Conservation (phyloP, 2,113 vertebrate species). For the Eclectus roratus region DNA sequence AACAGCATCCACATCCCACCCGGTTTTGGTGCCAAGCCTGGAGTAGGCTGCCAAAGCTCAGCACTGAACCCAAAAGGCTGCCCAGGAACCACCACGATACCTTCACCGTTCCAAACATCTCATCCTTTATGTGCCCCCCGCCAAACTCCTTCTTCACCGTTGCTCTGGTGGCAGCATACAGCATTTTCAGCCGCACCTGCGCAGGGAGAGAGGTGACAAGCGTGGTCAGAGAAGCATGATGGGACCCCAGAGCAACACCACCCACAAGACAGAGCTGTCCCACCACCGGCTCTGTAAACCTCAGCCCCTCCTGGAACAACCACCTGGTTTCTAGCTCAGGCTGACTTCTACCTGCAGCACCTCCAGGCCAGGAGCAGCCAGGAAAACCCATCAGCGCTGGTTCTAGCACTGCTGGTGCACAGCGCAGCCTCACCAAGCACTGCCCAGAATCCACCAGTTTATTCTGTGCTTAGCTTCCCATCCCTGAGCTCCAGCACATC, state of each 20-base stretch:
- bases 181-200: slow-evolving; percentile 97
- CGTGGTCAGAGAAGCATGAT: fast-evolving
- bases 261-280: background rate
- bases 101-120: slow-evolving; percentile 95
- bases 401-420: fast-evolving
- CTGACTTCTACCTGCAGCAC: background rate
- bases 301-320: background rate
- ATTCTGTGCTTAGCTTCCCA: background rate
- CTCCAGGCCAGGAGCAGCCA: background rate
- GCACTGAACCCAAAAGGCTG: background rate
- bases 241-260: background rate
- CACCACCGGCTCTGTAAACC: background rate
- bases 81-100: slow-evolving; percentile 41
- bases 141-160: slow-evolving; percentile 99
- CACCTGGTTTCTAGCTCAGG: background rate
- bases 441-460: background rate
- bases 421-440: fast-evolving
- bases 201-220: background rate
- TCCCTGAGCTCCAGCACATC: background rate
- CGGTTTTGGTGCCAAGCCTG: fast-evolving
- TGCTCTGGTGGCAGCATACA: slow-evolving; percentile 95
- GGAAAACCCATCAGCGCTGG: background rate
- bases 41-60: background rate
- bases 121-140: slow-evolving; percentile 93
- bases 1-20: background rate